Percentiles rank a stretch among this genome's conserved stretches.
Conservation (phyloP, 37 sponge, comb jelly and placozoan species). For the Oopsacas minuta region DNA sequence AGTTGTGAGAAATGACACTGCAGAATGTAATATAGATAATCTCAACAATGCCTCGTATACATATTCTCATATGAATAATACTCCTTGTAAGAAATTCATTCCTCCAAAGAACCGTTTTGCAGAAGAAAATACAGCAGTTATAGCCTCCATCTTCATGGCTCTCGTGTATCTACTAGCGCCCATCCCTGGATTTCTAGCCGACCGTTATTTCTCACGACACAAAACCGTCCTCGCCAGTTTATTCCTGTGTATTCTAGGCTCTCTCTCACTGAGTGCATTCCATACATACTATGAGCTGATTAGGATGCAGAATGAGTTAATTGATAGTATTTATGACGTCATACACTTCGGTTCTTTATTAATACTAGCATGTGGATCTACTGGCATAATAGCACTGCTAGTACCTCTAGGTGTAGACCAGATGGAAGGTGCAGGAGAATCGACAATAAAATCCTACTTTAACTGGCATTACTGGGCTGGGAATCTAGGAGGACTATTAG, state of each 20-base stretch:
- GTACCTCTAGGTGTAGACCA: slow-evolving; percentile 37
- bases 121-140: background rate
- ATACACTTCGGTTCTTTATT: background rate
- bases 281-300: background rate
- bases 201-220: background rate
- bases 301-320: background rate
- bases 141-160: background rate
- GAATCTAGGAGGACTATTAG: slow-evolving; percentile 24
- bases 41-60: background rate
- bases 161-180: background rate
- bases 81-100: background rate
- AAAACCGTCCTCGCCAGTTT: background rate
- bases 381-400: slow-evolving; percentile 28
- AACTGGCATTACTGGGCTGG: slow-evolving; percentile 49
- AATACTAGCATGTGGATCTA: slow-evolving; percentile 16
- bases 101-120: background rate
- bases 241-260: background rate
- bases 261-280: background rate
- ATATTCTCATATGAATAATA: background rate
- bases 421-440: slow-evolving; percentile 19
- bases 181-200: background rate
- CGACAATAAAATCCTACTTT: slow-evolving; percentile 35
- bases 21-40: background rate
- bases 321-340: background rate
- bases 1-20: background rate